These are phyloP conservation scores for Pedicia rivosa DNA, from an alignment of 2,888 invertebrate species.

Conservation along the genomic window DNA sequence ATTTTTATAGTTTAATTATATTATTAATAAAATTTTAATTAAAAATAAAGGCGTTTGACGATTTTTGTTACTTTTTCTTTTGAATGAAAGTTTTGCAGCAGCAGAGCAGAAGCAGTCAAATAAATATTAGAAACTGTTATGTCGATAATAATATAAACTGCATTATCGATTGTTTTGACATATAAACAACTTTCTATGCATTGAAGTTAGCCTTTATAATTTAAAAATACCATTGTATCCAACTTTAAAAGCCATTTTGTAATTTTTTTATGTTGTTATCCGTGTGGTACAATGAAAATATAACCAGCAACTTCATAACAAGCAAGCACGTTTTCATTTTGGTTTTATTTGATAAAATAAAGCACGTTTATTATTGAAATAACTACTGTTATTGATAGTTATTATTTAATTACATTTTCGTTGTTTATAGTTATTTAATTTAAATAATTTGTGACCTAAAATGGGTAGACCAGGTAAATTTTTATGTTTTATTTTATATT, in stretches of 20 bases:
- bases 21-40: neutral
- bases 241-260: too few relatives aligned
- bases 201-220: too few relatives aligned
- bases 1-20: neutral
- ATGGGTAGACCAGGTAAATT: constrained; percentile 2
- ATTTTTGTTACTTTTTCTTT: constrained; percentile 1
- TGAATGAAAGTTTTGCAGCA: too few relatives aligned
- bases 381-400: neutral
- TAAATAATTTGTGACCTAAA: neutral
- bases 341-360: neutral
- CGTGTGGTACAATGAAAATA: too few relatives aligned
- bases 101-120: too few relatives aligned
- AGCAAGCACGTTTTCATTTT: neutral
- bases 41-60: neutral
- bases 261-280: too few relatives aligned
- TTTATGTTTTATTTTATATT: neutral
- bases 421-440: neutral
- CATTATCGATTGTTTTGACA: too few relatives aligned
- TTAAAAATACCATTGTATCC: too few relatives aligned
- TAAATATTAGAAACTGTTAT: too few relatives aligned
- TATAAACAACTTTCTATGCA: too few relatives aligned
- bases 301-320: too few relatives aligned
- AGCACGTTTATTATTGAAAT: neutral
- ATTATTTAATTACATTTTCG: neutral
- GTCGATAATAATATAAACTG: too few relatives aligned